Evolutionary conservation across 2,797 vertebrate species (phyloP), one percentile per base, ranked within the genome.

Genomic region (Eospalax fontanierii): DNA sequence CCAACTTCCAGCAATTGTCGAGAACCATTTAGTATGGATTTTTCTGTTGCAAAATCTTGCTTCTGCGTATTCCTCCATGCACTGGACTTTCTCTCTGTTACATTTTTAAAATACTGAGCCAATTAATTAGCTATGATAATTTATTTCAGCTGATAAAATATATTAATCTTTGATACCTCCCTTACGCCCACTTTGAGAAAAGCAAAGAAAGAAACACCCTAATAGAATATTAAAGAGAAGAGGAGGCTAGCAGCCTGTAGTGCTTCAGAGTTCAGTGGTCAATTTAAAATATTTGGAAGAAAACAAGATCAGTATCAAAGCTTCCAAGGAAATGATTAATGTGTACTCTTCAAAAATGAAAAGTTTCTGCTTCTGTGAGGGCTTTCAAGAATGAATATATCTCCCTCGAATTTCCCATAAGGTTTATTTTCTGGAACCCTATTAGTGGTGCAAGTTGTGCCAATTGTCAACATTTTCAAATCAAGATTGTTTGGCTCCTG

Each of bases 311-410:
- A 71, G 65, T 75, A 19, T 15, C 33, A 65, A 88, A 11, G 21
- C 38, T 83, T 68, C 57, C 38, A 90, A 92, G 79, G 83, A 94
- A 86, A 95, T 92, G 68, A 96, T 63, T 61, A 73, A 74, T 90
- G 68, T 35, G 30, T 5, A 59, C 19, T 43, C 68, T 90, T 89
- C 43, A 50, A 68, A 90, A 83, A 75, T 24, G 46, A 79, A 50
- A 74, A n/a, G 21, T 38, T 43, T 66, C 78, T 65, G 61, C 19
- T 96, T 50, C 66, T 35, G 11, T 0, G 2, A 19, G 33, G 35
- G 59, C 59, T 14, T 63, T 88, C 33, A 50, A 28, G 28, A 73
- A 35, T 19, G 6, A 9, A 38, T 59, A 0, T 26, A 3, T 21
- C 9, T 79, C 70, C 28, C 22, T 24, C 11, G 50, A 61, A 9